These are phyloP conservation scores for Theretra japonica DNA, from an alignment of 2,888 invertebrate species.

Conservation along the genomic window DNA sequence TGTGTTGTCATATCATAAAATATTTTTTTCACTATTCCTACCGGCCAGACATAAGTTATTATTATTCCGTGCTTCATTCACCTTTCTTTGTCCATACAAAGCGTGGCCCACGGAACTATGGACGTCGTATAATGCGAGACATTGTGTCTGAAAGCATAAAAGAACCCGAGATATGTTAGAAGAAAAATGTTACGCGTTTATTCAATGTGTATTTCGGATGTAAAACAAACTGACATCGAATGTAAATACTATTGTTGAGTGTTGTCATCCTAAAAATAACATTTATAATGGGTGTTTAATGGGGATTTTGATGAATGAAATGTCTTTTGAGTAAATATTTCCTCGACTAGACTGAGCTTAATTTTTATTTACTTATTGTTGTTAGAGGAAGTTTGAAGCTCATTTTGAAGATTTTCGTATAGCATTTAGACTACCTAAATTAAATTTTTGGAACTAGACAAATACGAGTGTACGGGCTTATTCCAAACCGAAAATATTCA, in stretches of 20 bases:
- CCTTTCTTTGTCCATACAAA: conserved; percentile 75
- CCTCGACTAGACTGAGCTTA: conserved; percentile 39
- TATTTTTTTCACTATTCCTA: conserved; percentile 70
- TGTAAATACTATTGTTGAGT: conserved; percentile 83
- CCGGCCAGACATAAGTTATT: conserved; percentile 75
- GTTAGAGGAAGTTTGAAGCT: conserved; percentile 21
- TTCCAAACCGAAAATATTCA: no score
- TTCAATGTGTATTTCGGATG: conserved; percentile 81
- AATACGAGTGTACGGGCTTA: no score
- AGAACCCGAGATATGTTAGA: conserved; percentile 70
- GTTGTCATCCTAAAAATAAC: conserved; percentile 78
- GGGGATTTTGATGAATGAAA: conserved; percentile 69
- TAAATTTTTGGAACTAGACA: no score
- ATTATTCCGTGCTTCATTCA: conserved; percentile 80
- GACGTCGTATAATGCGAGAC: conserved; percentile 72
- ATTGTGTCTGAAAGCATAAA: conserved; percentile 76
- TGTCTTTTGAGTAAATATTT: conserved; percentile 53
- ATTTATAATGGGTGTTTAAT: conserved; percentile 79
- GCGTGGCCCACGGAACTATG: conserved; percentile 74
- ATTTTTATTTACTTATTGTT: conserved; percentile 34
- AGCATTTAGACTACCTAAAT: no score
- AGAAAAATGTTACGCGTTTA: conserved; percentile 79
- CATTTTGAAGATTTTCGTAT: no score
- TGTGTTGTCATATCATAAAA: conserved; percentile 74
- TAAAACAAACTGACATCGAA: conserved; percentile 84